phyloP scores from a whole-genome alignment of 2,797 vertebrate genomes.

The Pyrrhura leucotis region DNA sequence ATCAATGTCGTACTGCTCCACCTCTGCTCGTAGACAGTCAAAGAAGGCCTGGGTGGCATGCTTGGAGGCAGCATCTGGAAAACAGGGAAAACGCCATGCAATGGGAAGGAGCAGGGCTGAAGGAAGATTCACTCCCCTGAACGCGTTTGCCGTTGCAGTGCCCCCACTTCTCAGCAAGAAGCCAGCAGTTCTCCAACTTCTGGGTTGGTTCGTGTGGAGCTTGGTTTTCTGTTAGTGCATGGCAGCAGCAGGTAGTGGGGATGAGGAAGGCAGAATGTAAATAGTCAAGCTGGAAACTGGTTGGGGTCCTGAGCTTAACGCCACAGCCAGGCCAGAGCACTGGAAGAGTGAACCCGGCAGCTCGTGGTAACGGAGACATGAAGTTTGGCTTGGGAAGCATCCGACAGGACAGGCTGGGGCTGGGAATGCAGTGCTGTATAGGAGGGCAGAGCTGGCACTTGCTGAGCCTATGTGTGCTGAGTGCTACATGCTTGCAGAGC shows the following conservation, averaged over 20 bases:
- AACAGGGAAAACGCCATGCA: neutral
- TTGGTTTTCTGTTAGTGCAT: neutral
- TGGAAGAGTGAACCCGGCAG: neutral
- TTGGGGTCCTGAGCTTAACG: neutral
- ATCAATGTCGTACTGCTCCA: conserved; percentile 80
- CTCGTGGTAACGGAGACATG: accelerated
- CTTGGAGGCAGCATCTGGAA: conserved; percentile 92
- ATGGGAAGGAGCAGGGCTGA: neutral
- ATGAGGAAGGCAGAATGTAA: neutral
- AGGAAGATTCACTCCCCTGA: neutral
- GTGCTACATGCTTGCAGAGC: neutral
- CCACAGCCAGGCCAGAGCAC: neutral
- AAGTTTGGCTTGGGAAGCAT: neutral
- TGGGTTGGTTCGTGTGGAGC: neutral
- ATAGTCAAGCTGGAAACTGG: neutral
- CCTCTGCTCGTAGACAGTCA: conserved; percentile 92
- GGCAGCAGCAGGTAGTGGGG: conserved; percentile 31
- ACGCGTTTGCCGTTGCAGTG: neutral
- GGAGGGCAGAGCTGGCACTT: neutral
- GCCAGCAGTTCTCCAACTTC: neutral
- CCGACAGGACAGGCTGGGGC: neutral
- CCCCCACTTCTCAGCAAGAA: neutral
- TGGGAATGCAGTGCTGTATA: accelerated
- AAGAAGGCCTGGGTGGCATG: conserved; percentile 96
- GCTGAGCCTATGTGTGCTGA: neutral